A percentile compares a stretch with the other conserved stretches of the same genome.
phyloP scores from a whole-genome alignment of 2,888 invertebrate genomes.

The Eristalinus sepulchralis region DNA sequence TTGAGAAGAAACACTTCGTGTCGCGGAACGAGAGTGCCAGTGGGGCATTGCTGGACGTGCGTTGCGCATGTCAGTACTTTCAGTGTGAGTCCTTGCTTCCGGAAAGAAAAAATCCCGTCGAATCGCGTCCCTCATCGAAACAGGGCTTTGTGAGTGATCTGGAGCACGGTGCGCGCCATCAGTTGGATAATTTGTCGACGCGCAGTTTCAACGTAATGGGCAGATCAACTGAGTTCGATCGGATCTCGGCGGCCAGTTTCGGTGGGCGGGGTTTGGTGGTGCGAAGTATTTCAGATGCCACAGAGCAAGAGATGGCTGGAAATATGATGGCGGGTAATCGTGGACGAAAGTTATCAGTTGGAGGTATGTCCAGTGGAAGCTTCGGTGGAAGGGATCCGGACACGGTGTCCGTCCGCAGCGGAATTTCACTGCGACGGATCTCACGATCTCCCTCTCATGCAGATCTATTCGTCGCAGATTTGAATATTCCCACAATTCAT shows the following conservation, averaged over 20 bases:
- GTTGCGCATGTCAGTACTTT: conserved; percentile 93
- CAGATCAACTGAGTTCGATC: conserved; percentile 73
- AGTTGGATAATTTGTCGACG: conserved; percentile 75
- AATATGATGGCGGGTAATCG: conserved; percentile 73
- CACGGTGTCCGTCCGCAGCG: conserved; percentile 78
- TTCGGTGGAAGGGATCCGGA: conserved; percentile 75
- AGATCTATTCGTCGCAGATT: conserved; percentile 79
- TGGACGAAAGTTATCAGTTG: conserved; percentile 77
- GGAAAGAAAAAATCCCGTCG: conserved; percentile 87
- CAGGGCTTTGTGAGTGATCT: conserved; percentile 76
- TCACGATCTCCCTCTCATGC: conserved; percentile 78
- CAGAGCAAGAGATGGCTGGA: conserved; percentile 71
- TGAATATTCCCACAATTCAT: conserved; percentile 76
- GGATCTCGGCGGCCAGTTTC: conserved; percentile 73
- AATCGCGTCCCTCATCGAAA: conserved; percentile 85
- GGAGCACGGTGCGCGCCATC: conserved; percentile 51
- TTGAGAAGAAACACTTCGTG: conserved; percentile 85
- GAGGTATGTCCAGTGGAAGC: conserved; percentile 76
- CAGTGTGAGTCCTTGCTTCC: conserved; percentile 90
- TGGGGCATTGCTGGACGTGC: conserved; percentile 88
- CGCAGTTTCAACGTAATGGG: conserved; percentile 75
- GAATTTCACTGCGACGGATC: conserved; percentile 78
- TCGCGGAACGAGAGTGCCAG: conserved; percentile 88
- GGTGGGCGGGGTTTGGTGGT: conserved; percentile 78
- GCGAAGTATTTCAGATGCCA: conserved; percentile 79